Evolutionary conservation across 2,888 invertebrate species (phyloP).

Genomic region (Cremastobaeus sp.): DNA sequence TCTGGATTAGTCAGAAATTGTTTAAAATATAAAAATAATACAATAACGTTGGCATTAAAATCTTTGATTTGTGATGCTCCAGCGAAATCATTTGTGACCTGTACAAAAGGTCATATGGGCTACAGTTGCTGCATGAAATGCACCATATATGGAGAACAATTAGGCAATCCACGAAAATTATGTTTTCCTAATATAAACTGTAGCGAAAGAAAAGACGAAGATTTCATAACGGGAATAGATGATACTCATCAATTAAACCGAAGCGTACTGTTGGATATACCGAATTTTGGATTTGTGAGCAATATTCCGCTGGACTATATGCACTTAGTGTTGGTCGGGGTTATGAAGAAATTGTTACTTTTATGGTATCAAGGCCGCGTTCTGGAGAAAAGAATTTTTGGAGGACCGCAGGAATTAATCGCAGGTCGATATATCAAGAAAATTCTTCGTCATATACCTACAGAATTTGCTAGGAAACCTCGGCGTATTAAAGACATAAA

Average conservation of each 20-base stretch:
- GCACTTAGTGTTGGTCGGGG: conserved; percentile 52
- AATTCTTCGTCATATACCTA: conserved; percentile 7
- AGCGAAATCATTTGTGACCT: no score
- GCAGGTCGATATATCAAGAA: conserved; percentile 1
- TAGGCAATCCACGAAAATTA: not conserved
- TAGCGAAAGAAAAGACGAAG: not conserved
- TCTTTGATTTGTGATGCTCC: conserved; percentile 5
- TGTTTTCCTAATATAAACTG: conserved; percentile 6
- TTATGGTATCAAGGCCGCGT: conserved; percentile 44
- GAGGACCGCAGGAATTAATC: conserved; percentile 5
- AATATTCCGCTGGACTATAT: conserved; percentile 21
- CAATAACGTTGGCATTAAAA: conserved; percentile 2
- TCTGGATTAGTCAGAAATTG: not conserved
- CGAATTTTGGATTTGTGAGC: conserved; percentile 1
- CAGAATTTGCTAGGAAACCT: conserved; percentile 16
- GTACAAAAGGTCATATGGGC: conserved; percentile 15
- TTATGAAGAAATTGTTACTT: conserved; percentile 50
- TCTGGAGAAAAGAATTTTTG: not conserved
- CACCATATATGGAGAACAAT: not conserved
- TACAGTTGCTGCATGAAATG: conserved; percentile 18
- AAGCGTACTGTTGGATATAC: conserved; percentile 13
- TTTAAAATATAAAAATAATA: not conserved
- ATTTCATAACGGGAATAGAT: not conserved
- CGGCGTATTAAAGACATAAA: conserved; percentile 11
- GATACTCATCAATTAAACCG: not conserved